These are phyloP conservation scores for Agriotes lineatus DNA, from an alignment of 2,888 invertebrate species.

Conservation along the genomic window DNA sequence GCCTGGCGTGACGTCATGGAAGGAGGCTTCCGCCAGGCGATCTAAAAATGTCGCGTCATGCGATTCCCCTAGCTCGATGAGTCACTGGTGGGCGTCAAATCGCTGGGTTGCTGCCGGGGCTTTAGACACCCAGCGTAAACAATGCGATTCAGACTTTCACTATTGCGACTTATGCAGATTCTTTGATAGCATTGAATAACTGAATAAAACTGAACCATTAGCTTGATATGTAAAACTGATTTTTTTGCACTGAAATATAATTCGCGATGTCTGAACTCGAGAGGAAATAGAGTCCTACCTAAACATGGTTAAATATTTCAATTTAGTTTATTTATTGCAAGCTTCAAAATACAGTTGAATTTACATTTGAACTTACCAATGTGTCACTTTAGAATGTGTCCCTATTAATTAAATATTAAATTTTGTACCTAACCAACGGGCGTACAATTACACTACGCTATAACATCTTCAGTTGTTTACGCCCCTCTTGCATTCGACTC, in stretches of 20 bases:
- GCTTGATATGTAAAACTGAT: too few relatives aligned
- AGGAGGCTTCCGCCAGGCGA: background rate
- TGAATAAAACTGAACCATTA: too few relatives aligned
- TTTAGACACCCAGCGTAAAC: too few relatives aligned
- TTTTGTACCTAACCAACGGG: slow-evolving; percentile 21
- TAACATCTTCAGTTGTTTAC: slow-evolving; percentile 17
- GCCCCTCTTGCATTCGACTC: slow-evolving; percentile 13
- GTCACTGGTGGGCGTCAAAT: background rate
- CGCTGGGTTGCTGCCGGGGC: background rate
- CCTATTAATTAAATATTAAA: slow-evolving; percentile 24
- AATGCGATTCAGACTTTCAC: too few relatives aligned
- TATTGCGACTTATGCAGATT: too few relatives aligned
- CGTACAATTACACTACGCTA: slow-evolving; percentile 23
- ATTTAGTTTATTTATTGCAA: slow-evolving; percentile 47
- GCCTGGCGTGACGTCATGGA: slow-evolving; percentile 4
- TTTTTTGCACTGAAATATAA: too few relatives aligned
- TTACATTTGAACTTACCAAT: slow-evolving; percentile 48
- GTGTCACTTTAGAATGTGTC: slow-evolving; percentile 32
- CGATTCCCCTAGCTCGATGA: slow-evolving; percentile 2
- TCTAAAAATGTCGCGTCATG: background rate
- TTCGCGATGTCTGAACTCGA: too few relatives aligned
- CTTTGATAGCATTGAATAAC: too few relatives aligned
- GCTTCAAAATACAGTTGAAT: slow-evolving; percentile 41
- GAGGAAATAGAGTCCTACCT: slow-evolving; percentile 43
- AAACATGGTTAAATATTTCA: slow-evolving; percentile 42